These are phyloP conservation scores for Cremastobaeus sp. DNA, from an alignment of 2,888 invertebrate species.

Conservation along the genomic window DNA sequence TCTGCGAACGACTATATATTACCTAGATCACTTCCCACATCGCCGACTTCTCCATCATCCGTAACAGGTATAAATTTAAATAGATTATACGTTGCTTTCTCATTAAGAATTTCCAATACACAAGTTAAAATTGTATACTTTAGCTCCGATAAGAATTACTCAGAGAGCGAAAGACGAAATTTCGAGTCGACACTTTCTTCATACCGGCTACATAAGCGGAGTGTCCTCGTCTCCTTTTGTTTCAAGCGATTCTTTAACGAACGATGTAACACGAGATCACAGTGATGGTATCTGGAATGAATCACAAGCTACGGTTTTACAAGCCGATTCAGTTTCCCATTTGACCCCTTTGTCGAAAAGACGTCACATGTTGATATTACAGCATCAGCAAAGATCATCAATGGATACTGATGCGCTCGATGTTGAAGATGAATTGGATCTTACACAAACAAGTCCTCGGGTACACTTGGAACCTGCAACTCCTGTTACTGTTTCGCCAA, in stretches of 20 bases:
- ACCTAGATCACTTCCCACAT: conserved; percentile 83
- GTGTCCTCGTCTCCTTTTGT: conserved; percentile 85
- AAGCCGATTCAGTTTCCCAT: conserved; percentile 84
- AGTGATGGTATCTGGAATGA: conserved; percentile 94
- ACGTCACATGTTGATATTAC: conserved; percentile 86
- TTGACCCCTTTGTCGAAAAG: conserved; percentile 89
- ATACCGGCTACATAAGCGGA: conserved; percentile 64
- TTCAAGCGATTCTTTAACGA: conserved; percentile 90
- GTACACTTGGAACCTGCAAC: conserved; percentile 73
- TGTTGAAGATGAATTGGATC: conserved; percentile 78
- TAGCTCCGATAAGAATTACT: conserved; percentile 60
- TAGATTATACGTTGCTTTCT: too few species aligned
- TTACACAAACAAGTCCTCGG: conserved; percentile 71
- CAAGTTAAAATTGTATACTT: too few species aligned
- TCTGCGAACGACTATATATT: conserved; percentile 75
- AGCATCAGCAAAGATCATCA: conserved; percentile 91
- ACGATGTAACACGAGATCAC: conserved; percentile 88
- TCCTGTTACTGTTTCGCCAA: conserved; percentile 68
- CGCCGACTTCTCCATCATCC: conserved; percentile 79
- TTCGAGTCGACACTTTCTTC: conserved; percentile 64
- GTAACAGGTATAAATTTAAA: conserved; percentile 69
- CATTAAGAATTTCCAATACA: too few species aligned
- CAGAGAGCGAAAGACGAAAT: conserved; percentile 64
- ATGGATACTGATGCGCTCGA: conserved; percentile 91
- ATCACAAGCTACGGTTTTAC: conserved; percentile 90